Conservation (phyloP, 2,113 vertebrate species). For the Clarias macrocephalus region DNA sequence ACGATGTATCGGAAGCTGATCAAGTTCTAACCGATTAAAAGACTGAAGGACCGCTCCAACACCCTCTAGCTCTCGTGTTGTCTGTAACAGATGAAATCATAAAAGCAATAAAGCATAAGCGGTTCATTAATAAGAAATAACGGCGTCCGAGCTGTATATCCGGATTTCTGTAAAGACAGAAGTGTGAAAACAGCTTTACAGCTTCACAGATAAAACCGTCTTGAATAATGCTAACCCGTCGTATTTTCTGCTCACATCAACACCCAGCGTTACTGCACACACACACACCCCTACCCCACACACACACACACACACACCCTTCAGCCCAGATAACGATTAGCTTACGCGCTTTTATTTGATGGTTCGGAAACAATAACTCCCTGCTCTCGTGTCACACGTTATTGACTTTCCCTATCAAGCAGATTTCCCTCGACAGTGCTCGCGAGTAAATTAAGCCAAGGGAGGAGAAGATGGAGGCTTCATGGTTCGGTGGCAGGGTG, state of each 20-base stretch:
- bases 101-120: no score
- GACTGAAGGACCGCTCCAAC: neutral
- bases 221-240: neutral
- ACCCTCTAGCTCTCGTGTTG: neutral
- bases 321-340: slow-evolving; percentile 62
- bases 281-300: neutral
- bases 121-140: neutral
- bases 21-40: neutral
- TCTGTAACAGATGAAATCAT: neutral
- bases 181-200: neutral
- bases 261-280: neutral
- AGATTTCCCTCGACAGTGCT: slow-evolving; percentile 76
- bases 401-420: slow-evolving; percentile 75
- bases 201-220: neutral
- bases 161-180: neutral
- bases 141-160: neutral
- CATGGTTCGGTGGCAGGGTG: slow-evolving; percentile 46
- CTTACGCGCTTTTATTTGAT: slow-evolving; percentile 72
- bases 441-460: slow-evolving; percentile 72
- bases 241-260: neutral
- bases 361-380: slow-evolving; percentile 69
- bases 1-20: no score
- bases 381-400: slow-evolving; percentile 68
- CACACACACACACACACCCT: no score
- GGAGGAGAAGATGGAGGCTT: slow-evolving; percentile 54